A percentile compares a stretch with the other conserved stretches of the same genome.
phyloP scores from a whole-genome alignment of 2,888 invertebrate genomes.

The Pardosa pseudoannulata region DNA sequence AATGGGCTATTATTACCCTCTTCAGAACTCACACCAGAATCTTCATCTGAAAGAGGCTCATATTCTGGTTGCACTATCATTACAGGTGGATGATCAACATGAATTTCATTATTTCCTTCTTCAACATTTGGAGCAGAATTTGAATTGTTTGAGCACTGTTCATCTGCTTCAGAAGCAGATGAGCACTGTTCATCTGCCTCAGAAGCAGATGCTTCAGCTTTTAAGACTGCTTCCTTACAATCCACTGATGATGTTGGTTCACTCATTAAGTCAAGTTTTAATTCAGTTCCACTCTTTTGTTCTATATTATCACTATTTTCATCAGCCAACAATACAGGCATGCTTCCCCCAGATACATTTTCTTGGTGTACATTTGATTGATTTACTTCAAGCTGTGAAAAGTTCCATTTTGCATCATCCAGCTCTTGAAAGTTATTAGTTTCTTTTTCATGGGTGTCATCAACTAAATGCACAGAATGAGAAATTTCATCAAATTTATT shows the following conservation, averaged over 20 bases:
- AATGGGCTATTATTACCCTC: constrained; percentile 52
- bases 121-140: too few relatives aligned
- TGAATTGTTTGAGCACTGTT: too few relatives aligned
- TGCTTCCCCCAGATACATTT: too few relatives aligned
- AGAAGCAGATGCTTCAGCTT: neutral
- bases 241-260: neutral
- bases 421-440: neutral
- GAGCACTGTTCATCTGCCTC: neutral
- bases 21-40: constrained; percentile 64
- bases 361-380: neutral
- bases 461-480: neutral
- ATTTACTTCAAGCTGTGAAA: neutral
- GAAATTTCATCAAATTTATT: neutral
- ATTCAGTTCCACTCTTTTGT: neutral
- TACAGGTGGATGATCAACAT: neutral
- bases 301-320: too few relatives aligned
- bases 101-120: too few relatives aligned
- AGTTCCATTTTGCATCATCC: neutral
- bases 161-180: neutral
- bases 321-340: too few relatives aligned
- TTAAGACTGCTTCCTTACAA: neutral
- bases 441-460: neutral
- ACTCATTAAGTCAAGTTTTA: neutral
- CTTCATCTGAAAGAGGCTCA: constrained; percentile 19
- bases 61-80: neutral